Percentiles rank a stretch among this genome's conserved stretches.
These are phyloP conservation scores for Neodiprion lecontei DNA, from an alignment of 1,140 invertebrate species.

Conservation along the genomic window DNA sequence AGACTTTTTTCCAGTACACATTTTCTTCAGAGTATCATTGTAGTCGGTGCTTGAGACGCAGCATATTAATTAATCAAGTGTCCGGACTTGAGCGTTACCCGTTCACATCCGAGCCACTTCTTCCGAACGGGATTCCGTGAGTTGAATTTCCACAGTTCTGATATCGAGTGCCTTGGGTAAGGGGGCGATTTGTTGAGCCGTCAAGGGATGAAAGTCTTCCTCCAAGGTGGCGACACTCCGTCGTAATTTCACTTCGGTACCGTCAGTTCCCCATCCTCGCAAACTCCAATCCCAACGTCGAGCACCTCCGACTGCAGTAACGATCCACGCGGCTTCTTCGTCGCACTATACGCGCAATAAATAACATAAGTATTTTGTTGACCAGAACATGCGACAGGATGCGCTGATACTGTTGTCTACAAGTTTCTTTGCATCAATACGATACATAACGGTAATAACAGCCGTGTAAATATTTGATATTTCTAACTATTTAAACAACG, in stretches of 20 bases:
- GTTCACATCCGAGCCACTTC: conserved; percentile 13
- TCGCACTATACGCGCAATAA: conserved; percentile 34
- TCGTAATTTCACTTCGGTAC: conserved; percentile 41
- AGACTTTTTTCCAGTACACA: no score
- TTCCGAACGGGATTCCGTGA: conserved; percentile 36
- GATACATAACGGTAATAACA: no score
- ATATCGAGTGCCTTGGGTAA: conserved; percentile 41
- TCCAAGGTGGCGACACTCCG: conserved; percentile 44
- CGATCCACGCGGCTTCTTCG: conserved; percentile 46
- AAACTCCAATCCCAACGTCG: conserved; percentile 48
- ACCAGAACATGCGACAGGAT: no score
- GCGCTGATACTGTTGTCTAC: no score
- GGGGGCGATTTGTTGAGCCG: conserved; percentile 32
- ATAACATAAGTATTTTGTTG: neutral
- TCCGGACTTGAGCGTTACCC: no score
- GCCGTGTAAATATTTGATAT: no score
- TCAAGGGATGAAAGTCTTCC: conserved; percentile 26
- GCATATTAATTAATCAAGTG: no score
- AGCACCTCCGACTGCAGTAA: conserved; percentile 29
- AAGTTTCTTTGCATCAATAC: no score
- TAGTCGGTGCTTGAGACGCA: no score
- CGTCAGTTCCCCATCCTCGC: conserved; percentile 32
- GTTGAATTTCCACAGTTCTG: conserved; percentile 36
- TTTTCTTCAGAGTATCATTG: no score
- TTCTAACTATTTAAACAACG: no score